Evolutionary conservation across 1,140 invertebrate species (phyloP), one percentile per base, ranked within the genome.

Genomic region (Drosophila seguyi): DNA sequence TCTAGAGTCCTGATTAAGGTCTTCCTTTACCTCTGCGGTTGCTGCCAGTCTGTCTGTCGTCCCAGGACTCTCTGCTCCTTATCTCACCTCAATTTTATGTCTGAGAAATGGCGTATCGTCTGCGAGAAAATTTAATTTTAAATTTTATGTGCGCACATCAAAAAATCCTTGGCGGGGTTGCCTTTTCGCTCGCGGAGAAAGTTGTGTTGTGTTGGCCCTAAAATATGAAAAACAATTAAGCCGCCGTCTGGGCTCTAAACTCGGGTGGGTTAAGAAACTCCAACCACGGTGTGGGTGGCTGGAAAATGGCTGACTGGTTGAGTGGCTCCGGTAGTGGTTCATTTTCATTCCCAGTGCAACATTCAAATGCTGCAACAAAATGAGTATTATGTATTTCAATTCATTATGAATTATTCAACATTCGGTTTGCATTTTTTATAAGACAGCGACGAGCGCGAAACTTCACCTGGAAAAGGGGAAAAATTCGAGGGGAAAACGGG

Each of bases 141-240:
- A 75, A 86, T 86, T 86, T 86, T 86, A 86, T 87, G 82, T 79
- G 68, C 83, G 82, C 82, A 87, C 80, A 87, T 86, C 83, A 87
- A 79, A 87, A 87, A 82, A 86, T 86, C 65, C 44, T 73, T 59
- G 52, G 38, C 60, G 81, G 72, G 59, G 81, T 65, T 66, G 61
- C 48, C 14, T 44, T 50, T 53, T 3, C n/a, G 4, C 22, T 31
- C 11, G 25, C 25, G 1, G 47, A 62, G 42, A 81, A 86, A 85
- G 60, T 84, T 73, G 69, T 85, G 16, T 29, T 85, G 16, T 29
- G 34, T 6, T 16, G 76, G 81, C 76, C 83, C 83, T 84, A 84
- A 84, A 84, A 86, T 87, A 86, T 86, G 82, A 86, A 87, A 87
- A 86, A 86, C 82, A 86, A 86, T 86, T 86, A 86, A 87, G 82